Percentiles rank a stretch among this genome's conserved stretches.
Conservation (phyloP, 2,797 vertebrate genomes). For the Parauchenoglanis ngamensis region DNA sequence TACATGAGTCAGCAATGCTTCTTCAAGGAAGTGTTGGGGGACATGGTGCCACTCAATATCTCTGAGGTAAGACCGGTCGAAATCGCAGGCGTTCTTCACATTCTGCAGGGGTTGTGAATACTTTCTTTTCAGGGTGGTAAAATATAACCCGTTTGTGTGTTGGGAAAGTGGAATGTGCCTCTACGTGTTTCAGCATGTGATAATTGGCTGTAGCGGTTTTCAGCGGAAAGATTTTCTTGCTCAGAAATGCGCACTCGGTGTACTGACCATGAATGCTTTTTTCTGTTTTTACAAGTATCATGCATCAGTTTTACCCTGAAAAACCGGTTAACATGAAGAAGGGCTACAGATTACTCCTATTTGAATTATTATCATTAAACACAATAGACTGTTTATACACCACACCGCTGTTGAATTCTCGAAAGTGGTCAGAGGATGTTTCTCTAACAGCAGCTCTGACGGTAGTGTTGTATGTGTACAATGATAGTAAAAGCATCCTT, state of each 20-base stretch:
- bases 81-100: neutral
- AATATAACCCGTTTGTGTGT: neutral
- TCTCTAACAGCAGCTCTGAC: neutral
- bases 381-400: neutral
- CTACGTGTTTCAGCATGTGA: slow-evolving; percentile 26
- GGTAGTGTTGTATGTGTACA: neutral
- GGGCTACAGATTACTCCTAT: neutral
- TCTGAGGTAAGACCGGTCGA: slow-evolving; percentile 83
- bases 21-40: slow-evolving; percentile 94
- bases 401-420: neutral
- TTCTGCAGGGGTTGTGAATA: neutral
- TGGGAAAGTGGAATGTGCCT: neutral
- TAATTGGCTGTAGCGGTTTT: neutral
- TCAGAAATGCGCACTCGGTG: neutral
- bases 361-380: neutral
- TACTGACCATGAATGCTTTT: neutral
- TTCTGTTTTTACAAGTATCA: no score
- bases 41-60: slow-evolving; percentile 95
- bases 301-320: neutral
- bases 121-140: neutral
- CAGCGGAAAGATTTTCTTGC: neutral
- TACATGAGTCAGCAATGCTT: slow-evolving; percentile 99
- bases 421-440: neutral
- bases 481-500: no score
- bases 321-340: neutral